phyloP scores from a whole-genome alignment of 64 coral and sea anemone species.

The Porites australiensis region DNA sequence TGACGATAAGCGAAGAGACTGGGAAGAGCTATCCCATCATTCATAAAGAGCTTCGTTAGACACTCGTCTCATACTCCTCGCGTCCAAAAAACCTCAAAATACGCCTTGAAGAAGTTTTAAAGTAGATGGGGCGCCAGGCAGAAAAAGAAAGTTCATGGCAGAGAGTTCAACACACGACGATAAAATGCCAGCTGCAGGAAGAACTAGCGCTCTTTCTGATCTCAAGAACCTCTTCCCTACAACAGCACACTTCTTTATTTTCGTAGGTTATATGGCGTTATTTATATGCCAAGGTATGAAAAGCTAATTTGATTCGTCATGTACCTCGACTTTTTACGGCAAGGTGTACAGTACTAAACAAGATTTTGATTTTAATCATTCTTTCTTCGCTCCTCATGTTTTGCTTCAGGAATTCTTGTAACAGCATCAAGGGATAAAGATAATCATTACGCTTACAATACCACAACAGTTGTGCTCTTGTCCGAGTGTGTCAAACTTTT shows the following conservation, averaged over 20 bases:
- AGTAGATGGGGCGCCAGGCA: neutral
- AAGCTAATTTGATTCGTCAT: neutral
- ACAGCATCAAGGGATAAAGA: slow-evolving; percentile 89
- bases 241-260: slow-evolving; percentile 90
- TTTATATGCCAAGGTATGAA: slow-evolving; percentile 97
- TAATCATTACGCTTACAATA: slow-evolving; percentile 84
- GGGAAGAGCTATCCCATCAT: slow-evolving; percentile 5
- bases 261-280: slow-evolving; percentile 87
- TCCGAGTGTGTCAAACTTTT: slow-evolving; percentile 89
- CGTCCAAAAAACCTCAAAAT: no score
- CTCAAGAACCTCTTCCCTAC: slow-evolving; percentile 97
- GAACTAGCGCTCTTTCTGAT: slow-evolving; percentile 61
- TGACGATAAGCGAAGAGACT: slow-evolving; percentile 11
- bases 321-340: no score
- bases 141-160: neutral
- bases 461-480: slow-evolving; percentile 94
- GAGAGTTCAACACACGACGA: neutral
- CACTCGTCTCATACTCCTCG: neutral
- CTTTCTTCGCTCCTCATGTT: neutral
- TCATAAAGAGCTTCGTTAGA: neutral
- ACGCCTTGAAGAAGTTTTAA: no score
- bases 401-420: slow-evolving; percentile 82
- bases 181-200: slow-evolving; percentile 28
- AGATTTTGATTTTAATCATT: neutral
- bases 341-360: neutral